These are phyloP conservation scores for Sinohyriopsis cumingii DNA, from an alignment of 2,888 invertebrate genomes.

Conservation along the genomic window DNA sequence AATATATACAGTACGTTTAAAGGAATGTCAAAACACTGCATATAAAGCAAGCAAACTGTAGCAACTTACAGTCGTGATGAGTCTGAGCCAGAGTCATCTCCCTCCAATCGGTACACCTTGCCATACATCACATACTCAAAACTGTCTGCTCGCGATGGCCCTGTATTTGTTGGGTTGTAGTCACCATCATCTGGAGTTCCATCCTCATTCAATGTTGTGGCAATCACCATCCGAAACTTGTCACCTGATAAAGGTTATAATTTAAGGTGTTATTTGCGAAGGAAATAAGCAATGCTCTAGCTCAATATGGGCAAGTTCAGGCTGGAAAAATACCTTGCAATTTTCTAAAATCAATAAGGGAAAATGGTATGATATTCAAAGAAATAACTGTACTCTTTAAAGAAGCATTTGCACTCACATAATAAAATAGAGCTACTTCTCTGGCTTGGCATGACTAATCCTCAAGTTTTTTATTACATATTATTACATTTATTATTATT, in stretches of 20 bases:
- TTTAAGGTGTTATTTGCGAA: background rate
- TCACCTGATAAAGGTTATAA: slow-evolving; percentile 72
- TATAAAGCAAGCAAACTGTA: background rate
- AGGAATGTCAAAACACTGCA: background rate
- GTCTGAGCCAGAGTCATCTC: slow-evolving; percentile 88
- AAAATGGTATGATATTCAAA: too few relatives aligned
- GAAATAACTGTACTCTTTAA: too few relatives aligned
- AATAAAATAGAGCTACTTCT: too few relatives aligned
- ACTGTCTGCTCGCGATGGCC: slow-evolving; percentile 88
- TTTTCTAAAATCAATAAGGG: too few relatives aligned
- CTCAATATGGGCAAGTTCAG: too few relatives aligned
- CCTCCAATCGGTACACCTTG: slow-evolving; percentile 96
- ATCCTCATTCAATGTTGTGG: slow-evolving; percentile 95
- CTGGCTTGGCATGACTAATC: too few relatives aligned
- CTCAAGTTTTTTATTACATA: too few relatives aligned
- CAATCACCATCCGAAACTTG: slow-evolving; percentile 91
- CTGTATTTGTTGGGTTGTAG: slow-evolving; percentile 82
- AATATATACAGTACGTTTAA: background rate
- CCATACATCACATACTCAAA: slow-evolving; percentile 99
- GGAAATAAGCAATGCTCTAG: too few relatives aligned
- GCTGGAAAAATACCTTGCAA: too few relatives aligned
- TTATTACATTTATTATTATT: too few relatives aligned
- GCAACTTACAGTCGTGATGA: slow-evolving; percentile 59
- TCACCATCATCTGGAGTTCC: slow-evolving; percentile 94
- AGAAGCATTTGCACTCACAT: too few relatives aligned